phyloP scores from a whole-genome alignment of 2,888 invertebrate species.

The Cremastinae sp. region DNA sequence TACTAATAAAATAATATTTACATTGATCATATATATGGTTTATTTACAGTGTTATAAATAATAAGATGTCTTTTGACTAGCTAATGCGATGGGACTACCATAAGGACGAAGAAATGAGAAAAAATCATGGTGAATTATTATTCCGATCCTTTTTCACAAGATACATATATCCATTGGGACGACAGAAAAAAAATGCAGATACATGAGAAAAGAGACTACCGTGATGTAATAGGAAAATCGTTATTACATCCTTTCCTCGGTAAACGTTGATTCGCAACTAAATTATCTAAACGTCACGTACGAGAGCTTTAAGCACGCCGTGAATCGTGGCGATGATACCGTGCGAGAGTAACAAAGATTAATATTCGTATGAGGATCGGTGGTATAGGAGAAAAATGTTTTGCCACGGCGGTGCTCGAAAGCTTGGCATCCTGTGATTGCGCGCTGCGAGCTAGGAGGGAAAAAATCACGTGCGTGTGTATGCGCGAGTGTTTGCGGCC shows the following conservation, averaged over 20 bases:
- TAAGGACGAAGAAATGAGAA: too few relatives aligned
- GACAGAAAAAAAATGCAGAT: neutral
- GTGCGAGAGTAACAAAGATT: constrained; percentile 1
- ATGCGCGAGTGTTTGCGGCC: too few relatives aligned
- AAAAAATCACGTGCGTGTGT: neutral
- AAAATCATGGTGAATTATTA: too few relatives aligned
- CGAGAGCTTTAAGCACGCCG: constrained; percentile 16
- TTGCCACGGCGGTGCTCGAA: constrained; percentile 57
- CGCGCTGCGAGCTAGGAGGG: constrained; percentile 64
- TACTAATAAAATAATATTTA: too few relatives aligned
- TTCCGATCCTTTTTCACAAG: too few relatives aligned
- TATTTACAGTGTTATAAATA: too few relatives aligned
- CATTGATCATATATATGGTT: too few relatives aligned
- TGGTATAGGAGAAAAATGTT: constrained; percentile 29
- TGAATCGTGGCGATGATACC: neutral
- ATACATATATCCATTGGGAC: neutral
- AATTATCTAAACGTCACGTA: constrained; percentile 41
- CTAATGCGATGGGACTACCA: too few relatives aligned
- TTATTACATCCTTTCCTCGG: neutral
- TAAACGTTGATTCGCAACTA: constrained; percentile 16
- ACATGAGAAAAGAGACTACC: neutral
- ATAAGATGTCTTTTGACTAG: too few relatives aligned
- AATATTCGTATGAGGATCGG: neutral
- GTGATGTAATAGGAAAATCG: constrained; percentile 12
- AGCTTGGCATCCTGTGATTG: constrained; percentile 65